These are phyloP conservation scores for Neogale vison DNA, from an alignment of 2,113 vertebrate species.

Conservation along the genomic window DNA sequence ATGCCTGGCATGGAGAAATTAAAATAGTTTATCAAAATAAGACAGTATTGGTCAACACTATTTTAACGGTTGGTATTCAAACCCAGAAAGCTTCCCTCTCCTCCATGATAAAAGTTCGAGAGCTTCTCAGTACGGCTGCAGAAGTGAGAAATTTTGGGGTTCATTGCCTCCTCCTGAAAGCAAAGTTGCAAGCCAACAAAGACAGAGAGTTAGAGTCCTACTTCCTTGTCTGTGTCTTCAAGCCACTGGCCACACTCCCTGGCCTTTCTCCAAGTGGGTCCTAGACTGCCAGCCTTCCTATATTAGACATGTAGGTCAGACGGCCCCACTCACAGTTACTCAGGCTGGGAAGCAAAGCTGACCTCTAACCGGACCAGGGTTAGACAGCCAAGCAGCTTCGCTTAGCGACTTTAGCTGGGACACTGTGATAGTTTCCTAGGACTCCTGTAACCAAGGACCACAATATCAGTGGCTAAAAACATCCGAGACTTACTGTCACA, in stretches of 20 bases:
- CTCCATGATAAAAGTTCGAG: neutral
- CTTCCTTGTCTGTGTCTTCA: neutral
- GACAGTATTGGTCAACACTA: neutral
- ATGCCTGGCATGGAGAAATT: neutral
- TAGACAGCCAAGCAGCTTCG: neutral
- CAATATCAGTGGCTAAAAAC: neutral
- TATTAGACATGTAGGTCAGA: neutral
- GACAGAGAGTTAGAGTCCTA: neutral
- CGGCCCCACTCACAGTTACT: too few species aligned
- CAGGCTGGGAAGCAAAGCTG: neutral
- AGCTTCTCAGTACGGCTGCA: neutral
- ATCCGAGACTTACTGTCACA: neutral
- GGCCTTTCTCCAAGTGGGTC: neutral
- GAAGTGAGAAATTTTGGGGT: neutral
- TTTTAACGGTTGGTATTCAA: neutral
- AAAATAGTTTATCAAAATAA: conserved; percentile 30
- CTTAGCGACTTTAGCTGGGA: neutral
- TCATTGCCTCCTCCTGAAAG: neutral
- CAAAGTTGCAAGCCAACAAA: neutral
- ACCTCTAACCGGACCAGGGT: neutral
- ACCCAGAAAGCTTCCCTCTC: neutral
- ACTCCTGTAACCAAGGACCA: neutral
- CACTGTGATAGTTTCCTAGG: neutral
- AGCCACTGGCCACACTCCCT: neutral
- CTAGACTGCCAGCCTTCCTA: neutral